Evolutionary conservation across 2,888 invertebrate species (phyloP).

Genomic region (Ceraclea dissimilis): DNA sequence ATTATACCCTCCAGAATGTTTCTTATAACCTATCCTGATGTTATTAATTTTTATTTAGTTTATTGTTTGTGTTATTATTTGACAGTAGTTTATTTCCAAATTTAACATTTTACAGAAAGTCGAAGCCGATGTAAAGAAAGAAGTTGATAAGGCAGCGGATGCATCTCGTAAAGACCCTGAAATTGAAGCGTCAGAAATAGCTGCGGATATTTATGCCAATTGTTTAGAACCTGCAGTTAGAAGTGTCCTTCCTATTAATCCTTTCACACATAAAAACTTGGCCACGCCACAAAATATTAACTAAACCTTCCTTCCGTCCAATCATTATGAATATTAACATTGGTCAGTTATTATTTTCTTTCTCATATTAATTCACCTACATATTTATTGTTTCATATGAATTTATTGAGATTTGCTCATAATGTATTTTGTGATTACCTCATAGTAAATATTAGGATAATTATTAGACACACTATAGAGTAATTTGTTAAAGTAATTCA

Average conservation of each 20-base stretch:
- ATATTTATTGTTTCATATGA: not conserved
- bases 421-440: no score
- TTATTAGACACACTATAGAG: no score
- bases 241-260: conserved; percentile 47
- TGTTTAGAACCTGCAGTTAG: conserved; percentile 59
- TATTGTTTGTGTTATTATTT: no score
- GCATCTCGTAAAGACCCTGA: conserved; percentile 70
- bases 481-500: no score
- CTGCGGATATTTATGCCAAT: conserved; percentile 68
- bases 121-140: conserved; percentile 76
- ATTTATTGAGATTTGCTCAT: no score
- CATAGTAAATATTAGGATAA: no score
- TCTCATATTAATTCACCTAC: not conserved
- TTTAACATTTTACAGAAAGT: conserved; percentile 53
- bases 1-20: no score
- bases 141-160: conserved; percentile 79
- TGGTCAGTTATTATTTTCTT: not conserved
- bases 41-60: no score
- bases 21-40: no score
- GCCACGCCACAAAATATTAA: conserved; percentile 21
- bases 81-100: no score
- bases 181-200: conserved; percentile 65
- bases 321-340: not conserved
- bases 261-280: conserved; percentile 41
- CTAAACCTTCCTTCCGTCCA: not conserved